Base-by-base conservation (phyloP, 2,888 invertebrate species). In the Torymus auratus region DNA sequence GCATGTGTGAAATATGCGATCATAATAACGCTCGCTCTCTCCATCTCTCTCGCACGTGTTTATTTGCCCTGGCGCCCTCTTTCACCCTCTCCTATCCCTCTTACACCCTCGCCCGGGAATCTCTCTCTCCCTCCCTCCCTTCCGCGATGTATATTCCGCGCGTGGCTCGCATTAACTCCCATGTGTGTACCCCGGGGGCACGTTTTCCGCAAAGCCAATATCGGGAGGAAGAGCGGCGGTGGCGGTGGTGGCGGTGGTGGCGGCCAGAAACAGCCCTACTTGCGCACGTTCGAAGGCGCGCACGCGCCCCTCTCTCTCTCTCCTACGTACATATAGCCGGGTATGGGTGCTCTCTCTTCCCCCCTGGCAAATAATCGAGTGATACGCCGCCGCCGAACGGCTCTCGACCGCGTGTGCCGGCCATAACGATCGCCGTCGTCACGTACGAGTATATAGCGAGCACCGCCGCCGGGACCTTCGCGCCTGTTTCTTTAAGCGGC, bases 181-280 rank as follows among this genome's bases (percentile, higher is more conserved):
- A 62, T 85, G 83, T 80, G 79, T 84, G 82, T 82, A 83, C 82
- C 86, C 84, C 72, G 73, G 78, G 84, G 87, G 85, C 86, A 88
- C 87, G 88, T 89, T 87, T 89, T 85, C 87, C 85, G 86, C 86
- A 85, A 84, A 85, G 88, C 86, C 88, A 88, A 89, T 88, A 89
- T 88, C 85, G 85, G 84, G 82, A 41, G 41, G 41, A 41, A 41
- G 41, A 41, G 82, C 64, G n/a, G 60, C 62, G 41, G 11, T 2
- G 14, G 11, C 5, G n/a, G 65, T 20, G 53, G 52, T 28, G 28
- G 28, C 7, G 7, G 82, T 67, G n/a, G 60, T 69, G 17, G 11
- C 2, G 15, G 11, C 41, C 41, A 41, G 41, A 41, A 41, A 41
- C 41, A 41, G 41, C 41, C 41, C 41, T 41, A 41, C 41, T 41